Conservation (phyloP, 1,140 invertebrate species). For the Zeugodacus cucurbitae region DNA sequence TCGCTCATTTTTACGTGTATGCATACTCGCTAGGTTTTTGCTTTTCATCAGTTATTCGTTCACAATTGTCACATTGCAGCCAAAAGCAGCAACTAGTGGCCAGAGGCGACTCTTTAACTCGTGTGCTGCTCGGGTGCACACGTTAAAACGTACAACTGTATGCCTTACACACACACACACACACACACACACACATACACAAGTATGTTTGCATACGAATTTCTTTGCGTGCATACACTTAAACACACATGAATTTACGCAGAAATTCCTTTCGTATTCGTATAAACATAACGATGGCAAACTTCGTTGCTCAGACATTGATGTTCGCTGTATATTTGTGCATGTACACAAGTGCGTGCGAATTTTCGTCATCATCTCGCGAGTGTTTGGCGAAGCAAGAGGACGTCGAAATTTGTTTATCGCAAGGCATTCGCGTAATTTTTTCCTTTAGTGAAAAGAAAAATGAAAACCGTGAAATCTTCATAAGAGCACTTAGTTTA, state of each 20-base stretch:
- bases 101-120: slow-evolving; percentile 18
- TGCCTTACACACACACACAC: not conserved
- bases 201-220: not conserved
- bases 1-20: not conserved
- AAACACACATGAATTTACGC: not conserved
- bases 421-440: not conserved
- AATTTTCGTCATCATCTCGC: slow-evolving; percentile 39
- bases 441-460: not conserved
- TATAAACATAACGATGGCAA: not conserved
- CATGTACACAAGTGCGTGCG: slow-evolving; percentile 26
- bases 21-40: not conserved
- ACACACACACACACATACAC: not conserved
- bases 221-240: not conserved
- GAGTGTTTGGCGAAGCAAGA: slow-evolving; percentile 31
- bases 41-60: not conserved
- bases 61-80: not conserved
- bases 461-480: not conserved
- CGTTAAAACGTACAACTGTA: not conserved
- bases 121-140: not conserved
- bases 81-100: slow-evolving; percentile 28
- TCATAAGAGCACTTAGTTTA: not conserved
- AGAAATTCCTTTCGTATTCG: slow-evolving; percentile 11
- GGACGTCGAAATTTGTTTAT: slow-evolving; percentile 29
- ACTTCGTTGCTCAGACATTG: slow-evolving; percentile 19
- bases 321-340: not conserved